A percentile compares a stretch with the other conserved stretches of the same genome.
These are phyloP conservation scores for Acanthurus leucopareius DNA, from an alignment of 2,797 vertebrate genomes.

Conservation along the genomic window DNA sequence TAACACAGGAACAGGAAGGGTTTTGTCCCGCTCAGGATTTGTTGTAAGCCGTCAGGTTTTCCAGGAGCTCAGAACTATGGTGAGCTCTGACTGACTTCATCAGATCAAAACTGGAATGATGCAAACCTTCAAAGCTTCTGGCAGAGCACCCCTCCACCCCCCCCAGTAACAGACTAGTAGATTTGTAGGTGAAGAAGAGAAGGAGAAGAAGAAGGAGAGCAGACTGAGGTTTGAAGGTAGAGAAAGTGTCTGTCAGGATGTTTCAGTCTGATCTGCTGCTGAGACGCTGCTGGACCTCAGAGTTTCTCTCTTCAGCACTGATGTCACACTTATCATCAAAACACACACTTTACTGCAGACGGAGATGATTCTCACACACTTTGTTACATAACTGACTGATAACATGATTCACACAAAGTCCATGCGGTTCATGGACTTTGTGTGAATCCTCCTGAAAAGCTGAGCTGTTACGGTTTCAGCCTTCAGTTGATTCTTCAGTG, in stretches of 20 bases:
- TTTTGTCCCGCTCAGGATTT: constrained; percentile 83
- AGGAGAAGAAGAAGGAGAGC: constrained; percentile 30
- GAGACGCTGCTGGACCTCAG: constrained; percentile 57
- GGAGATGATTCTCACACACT: no score
- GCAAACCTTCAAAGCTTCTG: constrained; percentile 70
- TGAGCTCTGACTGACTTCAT: constrained; percentile 84
- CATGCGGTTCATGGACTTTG: no score
- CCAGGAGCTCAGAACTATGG: constrained; percentile 87
- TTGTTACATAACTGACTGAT: no score
- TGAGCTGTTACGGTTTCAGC: no score
- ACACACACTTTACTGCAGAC: no score
- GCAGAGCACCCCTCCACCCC: constrained; percentile 60
- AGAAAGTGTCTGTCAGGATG: constrained; percentile 50
- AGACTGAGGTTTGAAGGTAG: constrained; percentile 46
- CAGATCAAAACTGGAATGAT: constrained; percentile 76
- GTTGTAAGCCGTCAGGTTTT: constrained; percentile 86
- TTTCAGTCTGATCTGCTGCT: constrained; percentile 61
- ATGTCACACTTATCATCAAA: no score
- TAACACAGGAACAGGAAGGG: constrained; percentile 85
- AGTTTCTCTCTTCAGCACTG: constrained; percentile 20
- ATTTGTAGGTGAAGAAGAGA: constrained; percentile 30
- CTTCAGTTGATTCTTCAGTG: no score
- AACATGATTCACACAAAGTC: no score
- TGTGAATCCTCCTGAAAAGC: no score
- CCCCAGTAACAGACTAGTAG: constrained; percentile 26